phyloP scores from a whole-genome alignment of 2,888 invertebrate species.

The Micropterix aruncella region DNA sequence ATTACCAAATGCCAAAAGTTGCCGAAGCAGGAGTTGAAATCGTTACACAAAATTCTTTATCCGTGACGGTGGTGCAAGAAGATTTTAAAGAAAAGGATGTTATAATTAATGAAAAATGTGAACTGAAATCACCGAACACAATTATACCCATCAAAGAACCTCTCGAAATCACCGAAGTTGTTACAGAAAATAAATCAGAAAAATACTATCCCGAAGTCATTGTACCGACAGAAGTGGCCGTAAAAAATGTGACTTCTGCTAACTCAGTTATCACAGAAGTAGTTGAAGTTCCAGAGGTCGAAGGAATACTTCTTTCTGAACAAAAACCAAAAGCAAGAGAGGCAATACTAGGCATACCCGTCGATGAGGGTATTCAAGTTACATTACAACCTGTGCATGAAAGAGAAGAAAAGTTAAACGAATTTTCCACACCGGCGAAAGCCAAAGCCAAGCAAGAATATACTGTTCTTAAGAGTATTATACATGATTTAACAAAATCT shows the following conservation, averaged over 20 bases:
- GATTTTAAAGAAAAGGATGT: slow-evolving; percentile 45
- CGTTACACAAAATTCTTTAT: slow-evolving; percentile 46
- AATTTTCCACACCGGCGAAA: slow-evolving; percentile 20
- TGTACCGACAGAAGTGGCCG: slow-evolving; percentile 65
- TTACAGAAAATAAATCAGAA: slow-evolving; percentile 55
- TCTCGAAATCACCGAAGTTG: slow-evolving; percentile 50
- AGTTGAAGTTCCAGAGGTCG: slow-evolving; percentile 52
- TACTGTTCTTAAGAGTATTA: slow-evolving; percentile 35
- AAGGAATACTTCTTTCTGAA: slow-evolving; percentile 43
- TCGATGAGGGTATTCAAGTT: slow-evolving; percentile 45
- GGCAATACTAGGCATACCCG: slow-evolving; percentile 42
- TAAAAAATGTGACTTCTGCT: slow-evolving; percentile 46
- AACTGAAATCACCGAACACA: slow-evolving; percentile 40
- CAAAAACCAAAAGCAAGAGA: slow-evolving; percentile 45
- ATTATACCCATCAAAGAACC: slow-evolving; percentile 50
- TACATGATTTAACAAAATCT: slow-evolving; percentile 44
- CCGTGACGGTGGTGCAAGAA: slow-evolving; percentile 49
- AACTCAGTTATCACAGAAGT: slow-evolving; percentile 50
- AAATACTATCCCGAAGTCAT: slow-evolving; percentile 68
- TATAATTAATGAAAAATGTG: slow-evolving; percentile 26
- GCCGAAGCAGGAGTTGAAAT: slow-evolving; percentile 41
- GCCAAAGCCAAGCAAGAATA: slow-evolving; percentile 24
- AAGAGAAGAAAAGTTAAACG: slow-evolving; percentile 43
- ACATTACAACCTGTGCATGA: slow-evolving; percentile 44
- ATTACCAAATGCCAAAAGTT: slow-evolving; percentile 29